phyloP scores from a whole-genome alignment of 2,888 invertebrate species.

The Lepidocyrtoides sp. region DNA sequence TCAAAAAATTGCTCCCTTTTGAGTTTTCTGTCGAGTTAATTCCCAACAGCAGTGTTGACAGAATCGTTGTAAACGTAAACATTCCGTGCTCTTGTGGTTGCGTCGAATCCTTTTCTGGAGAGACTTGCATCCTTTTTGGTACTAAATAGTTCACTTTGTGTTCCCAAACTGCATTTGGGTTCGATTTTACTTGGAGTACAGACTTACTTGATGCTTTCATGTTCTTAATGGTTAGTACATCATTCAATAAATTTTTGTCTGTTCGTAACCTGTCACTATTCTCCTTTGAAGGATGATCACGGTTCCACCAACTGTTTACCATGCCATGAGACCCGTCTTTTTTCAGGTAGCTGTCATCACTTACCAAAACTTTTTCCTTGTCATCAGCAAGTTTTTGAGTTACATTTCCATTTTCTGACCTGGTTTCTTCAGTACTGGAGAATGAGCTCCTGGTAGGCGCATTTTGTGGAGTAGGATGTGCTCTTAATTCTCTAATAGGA shows the following conservation, averaged over 20 bases:
- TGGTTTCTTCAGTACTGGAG: neutral
- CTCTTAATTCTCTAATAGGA: neutral
- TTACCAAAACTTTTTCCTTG: slow-evolving; percentile 5
- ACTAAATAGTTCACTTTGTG: too few species aligned
- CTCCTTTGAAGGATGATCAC: neutral
- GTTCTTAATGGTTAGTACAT: neutral
- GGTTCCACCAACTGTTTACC: slow-evolving; percentile 6
- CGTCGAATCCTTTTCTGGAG: neutral
- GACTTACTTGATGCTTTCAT: neutral
- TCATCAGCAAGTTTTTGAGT: slow-evolving; percentile 25
- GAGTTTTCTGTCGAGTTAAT: neutral
- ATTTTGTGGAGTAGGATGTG: neutral
- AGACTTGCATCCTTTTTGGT: too few species aligned
- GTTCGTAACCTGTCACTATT: neutral
- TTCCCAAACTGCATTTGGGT: too few species aligned
- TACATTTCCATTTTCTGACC: neutral
- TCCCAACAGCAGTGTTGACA: neutral
- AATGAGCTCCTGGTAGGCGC: neutral
- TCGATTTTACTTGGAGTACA: too few species aligned
- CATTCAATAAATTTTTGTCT: neutral
- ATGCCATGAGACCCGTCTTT: neutral
- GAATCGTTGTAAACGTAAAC: neutral
- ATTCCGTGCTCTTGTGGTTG: too few species aligned
- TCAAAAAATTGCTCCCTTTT: neutral
- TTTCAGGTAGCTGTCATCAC: neutral